A percentile compares a stretch with the other conserved stretches of the same genome.
These are phyloP conservation scores for Drosophila albomicans DNA, from an alignment of 1,140 invertebrate genomes.

Conservation along the genomic window DNA sequence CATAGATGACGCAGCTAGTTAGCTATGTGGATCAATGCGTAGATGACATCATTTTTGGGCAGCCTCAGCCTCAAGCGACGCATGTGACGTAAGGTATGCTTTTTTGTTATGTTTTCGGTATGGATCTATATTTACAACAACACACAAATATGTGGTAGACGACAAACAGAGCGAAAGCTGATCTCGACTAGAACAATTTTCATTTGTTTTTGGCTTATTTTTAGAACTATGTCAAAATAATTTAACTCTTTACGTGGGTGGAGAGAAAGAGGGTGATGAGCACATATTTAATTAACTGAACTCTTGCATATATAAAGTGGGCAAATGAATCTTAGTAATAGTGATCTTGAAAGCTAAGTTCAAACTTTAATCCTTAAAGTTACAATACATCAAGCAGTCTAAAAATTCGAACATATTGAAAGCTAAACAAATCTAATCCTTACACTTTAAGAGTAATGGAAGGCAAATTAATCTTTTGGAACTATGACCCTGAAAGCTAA, in stretches of 20 bases:
- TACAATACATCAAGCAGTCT: too few species aligned
- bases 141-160: not conserved
- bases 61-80: not conserved
- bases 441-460: too few species aligned
- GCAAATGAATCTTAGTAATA: not conserved
- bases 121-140: slow-evolving; percentile 70
- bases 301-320: not conserved
- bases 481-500: too few species aligned
- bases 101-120: not conserved
- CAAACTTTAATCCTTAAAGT: too few species aligned
- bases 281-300: not conserved
- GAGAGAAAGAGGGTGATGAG: not conserved
- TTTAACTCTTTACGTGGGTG: slow-evolving; percentile 3
- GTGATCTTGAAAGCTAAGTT: too few species aligned
- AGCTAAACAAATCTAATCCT: too few species aligned
- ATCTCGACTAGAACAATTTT: slow-evolving; percentile 20
- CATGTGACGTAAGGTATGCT: slow-evolving; percentile 66
- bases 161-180: slow-evolving; percentile 29
- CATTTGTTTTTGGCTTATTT: slow-evolving; percentile 13
- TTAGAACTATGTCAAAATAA: slow-evolving; percentile 18
- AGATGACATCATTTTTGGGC: slow-evolving; percentile 68
- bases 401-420: too few species aligned
- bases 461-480: too few species aligned
- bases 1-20: slow-evolving; percentile 48
- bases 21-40: slow-evolving; percentile 69